Conservation (phyloP, 2,888 invertebrate genomes). For the Nymphalis c-album region DNA sequence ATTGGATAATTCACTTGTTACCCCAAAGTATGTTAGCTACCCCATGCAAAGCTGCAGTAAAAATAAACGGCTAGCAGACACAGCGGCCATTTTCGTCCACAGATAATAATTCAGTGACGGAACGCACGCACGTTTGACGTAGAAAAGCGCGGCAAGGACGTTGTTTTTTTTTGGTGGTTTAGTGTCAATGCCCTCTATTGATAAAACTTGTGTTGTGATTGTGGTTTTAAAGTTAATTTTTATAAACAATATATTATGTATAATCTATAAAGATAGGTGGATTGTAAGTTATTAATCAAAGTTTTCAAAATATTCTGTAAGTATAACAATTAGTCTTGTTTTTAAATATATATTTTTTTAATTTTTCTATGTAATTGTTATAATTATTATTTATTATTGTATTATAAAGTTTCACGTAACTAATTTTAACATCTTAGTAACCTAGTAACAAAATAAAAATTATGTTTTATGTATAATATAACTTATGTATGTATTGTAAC, state of each 20-base stretch:
- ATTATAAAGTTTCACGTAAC: no score
- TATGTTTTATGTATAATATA: no score
- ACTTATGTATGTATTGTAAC: no score
- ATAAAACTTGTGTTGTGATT: conserved; percentile 20
- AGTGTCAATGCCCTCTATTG: conserved; percentile 30
- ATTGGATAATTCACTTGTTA: conserved; percentile 73
- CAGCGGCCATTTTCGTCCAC: conserved; percentile 62
- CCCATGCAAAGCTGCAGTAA: conserved; percentile 74
- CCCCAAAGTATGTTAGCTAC: conserved; percentile 70
- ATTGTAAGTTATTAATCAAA: neutral
- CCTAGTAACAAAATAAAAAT: no score
- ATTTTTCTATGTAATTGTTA: neutral
- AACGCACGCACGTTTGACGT: conserved; percentile 59
- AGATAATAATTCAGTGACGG: conserved; percentile 64
- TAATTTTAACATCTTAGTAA: no score
- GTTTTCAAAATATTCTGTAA: neutral
- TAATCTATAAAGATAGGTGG: neutral
- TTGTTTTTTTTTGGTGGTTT: conserved; percentile 40
- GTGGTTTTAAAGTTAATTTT: conserved; percentile 14
- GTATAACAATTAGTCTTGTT: neutral
- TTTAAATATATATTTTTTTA: neutral
- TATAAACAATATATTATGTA: conserved; percentile 11
- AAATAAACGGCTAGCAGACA: conserved; percentile 58
- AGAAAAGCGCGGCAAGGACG: conserved; percentile 51
- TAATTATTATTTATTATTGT: no score